Conservation (phyloP, 2,888 invertebrate species). For the Muschampia plurimacula region DNA sequence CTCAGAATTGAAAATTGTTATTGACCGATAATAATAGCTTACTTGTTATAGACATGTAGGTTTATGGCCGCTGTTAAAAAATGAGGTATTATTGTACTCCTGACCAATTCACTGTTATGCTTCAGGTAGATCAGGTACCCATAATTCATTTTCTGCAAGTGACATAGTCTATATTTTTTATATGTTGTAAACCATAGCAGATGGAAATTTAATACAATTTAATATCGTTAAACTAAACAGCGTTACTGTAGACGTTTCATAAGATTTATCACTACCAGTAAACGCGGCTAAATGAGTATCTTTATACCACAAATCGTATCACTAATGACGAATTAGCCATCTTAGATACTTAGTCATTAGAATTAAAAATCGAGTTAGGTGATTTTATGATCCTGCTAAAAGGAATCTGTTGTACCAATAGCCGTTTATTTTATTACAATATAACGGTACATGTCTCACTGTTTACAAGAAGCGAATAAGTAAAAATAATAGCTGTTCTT, state of each 20-base stretch:
- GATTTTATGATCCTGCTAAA: constrained; percentile 34
- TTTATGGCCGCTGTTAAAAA: too few relatives aligned
- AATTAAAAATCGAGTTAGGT: constrained; percentile 32
- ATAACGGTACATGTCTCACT: constrained; percentile 4
- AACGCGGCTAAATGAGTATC: constrained; percentile 18
- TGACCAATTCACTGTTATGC: too few relatives aligned
- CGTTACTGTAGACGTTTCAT: not conserved
- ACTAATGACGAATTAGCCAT: constrained; percentile 32
- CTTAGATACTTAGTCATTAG: constrained; percentile 21
- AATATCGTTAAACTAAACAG: not conserved
- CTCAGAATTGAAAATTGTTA: not conserved
- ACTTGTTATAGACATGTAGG: too few relatives aligned
- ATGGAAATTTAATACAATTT: too few relatives aligned
- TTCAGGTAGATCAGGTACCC: too few relatives aligned
- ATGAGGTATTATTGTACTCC: too few relatives aligned
- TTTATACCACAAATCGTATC: constrained; percentile 21
- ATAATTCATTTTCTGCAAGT: too few relatives aligned
- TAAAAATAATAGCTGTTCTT: not conserved
- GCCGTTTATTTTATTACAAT: constrained; percentile 32
- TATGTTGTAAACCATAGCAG: too few relatives aligned
- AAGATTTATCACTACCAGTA: constrained; percentile 23
- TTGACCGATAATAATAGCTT: too few relatives aligned
- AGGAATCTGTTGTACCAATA: constrained; percentile 37
- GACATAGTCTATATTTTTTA: too few relatives aligned
- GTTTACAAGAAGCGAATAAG: constrained; percentile 5